Conservation (phyloP, 2,797 vertebrate genomes). For the Coilia nasus region DNA sequence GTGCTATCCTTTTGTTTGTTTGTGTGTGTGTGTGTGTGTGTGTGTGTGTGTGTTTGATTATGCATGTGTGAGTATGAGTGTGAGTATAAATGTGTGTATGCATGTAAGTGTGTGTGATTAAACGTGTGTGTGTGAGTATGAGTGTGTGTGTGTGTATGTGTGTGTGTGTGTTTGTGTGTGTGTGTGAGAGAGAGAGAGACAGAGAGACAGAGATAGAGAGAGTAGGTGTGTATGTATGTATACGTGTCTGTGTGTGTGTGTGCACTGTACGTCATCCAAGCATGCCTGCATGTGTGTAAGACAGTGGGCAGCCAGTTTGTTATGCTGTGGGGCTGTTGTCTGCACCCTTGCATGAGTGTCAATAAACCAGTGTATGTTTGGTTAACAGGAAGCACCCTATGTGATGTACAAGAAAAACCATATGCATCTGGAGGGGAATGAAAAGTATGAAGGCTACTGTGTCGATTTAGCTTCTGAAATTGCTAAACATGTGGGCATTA, state of each 20-base stretch:
- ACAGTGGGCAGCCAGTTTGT: background rate
- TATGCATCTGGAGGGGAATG: conserved; percentile 98
- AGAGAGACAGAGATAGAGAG: conserved; percentile 22
- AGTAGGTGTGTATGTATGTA: conserved; percentile 45
- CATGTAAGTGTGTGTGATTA: too few relatives aligned
- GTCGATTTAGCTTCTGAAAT: conserved; percentile 99
- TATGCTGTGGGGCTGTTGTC: background rate
- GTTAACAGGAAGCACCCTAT: conserved; percentile 98
- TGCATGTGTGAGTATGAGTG: too few relatives aligned
- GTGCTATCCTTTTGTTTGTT: conserved; percentile 3
- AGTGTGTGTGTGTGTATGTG: conserved; percentile 45
- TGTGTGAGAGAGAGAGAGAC: conserved; percentile 56
- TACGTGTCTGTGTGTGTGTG: too few relatives aligned
- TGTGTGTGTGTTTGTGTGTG: conserved; percentile 5
- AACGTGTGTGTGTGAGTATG: conserved; percentile 47
- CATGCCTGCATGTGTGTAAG: conserved; percentile 53
- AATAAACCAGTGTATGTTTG: conserved; percentile 83
- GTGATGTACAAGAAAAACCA: conserved; percentile 99
- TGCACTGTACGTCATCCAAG: conserved; percentile 33
- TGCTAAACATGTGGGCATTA: conserved; percentile 99
- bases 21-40: background rate
- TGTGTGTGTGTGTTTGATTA: background rate
- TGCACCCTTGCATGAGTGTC: conserved; percentile 59
- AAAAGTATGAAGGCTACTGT: conserved; percentile 99
- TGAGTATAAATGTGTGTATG: too few relatives aligned